Evolutionary conservation across 2,888 invertebrate species (phyloP).

Genomic region (Apamea crenata): DNA sequence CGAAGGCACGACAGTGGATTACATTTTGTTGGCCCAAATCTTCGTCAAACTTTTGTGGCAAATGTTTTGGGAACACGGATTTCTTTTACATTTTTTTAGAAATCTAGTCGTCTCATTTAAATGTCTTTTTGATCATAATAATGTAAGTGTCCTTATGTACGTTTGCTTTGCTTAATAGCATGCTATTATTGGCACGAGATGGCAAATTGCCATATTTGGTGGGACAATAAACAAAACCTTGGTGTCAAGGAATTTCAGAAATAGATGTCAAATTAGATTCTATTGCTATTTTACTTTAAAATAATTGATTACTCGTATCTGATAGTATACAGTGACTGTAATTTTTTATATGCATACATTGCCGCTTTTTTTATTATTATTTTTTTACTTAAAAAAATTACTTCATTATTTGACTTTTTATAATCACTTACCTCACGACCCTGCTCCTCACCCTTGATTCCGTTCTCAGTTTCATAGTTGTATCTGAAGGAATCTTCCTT

Average conservation of each 20-base stretch:
- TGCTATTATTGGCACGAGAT: constrained; percentile 5
- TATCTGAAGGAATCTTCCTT: constrained; percentile 87
- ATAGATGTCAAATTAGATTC: not conserved
- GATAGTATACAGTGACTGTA: not conserved
- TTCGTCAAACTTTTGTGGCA: not conserved
- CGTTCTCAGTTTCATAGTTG: constrained; percentile 87
- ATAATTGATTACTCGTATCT: too few relatives aligned
- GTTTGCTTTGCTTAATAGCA: not conserved
- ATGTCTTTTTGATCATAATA: not conserved
- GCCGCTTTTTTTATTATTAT: too few relatives aligned
- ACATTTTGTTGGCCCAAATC: not conserved
- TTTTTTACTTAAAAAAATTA: not conserved
- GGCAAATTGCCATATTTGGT: constrained; percentile 10
- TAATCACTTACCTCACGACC: constrained; percentile 83
- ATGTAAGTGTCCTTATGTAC: not conserved
- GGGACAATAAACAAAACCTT: not conserved
- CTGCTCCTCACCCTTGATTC: constrained; percentile 87
- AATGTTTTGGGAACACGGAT: not conserved
- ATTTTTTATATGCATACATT: not conserved
- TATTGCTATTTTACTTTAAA: not conserved
- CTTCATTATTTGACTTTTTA: not conserved
- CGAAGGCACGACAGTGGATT: not conserved
- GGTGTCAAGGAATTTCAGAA: not conserved
- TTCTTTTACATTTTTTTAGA: not conserved
- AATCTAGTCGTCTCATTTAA: not conserved